Evolutionary conservation across 2,113 vertebrate genomes (phyloP).

Genomic region (Redunca redunca): DNA sequence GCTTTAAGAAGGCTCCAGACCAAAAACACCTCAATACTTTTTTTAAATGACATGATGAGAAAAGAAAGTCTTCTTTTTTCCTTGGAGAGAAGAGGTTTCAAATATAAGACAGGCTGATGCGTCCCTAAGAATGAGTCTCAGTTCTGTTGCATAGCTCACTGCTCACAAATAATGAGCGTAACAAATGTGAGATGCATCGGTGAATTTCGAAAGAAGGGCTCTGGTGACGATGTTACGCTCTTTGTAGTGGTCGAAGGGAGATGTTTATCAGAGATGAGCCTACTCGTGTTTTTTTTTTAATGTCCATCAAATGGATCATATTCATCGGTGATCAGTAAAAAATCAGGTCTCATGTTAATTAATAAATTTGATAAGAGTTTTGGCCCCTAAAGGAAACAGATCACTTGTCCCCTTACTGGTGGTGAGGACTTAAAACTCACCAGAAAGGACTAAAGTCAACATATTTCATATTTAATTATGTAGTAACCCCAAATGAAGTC

Average conservation of each 20-base stretch:
- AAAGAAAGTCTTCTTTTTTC: not conserved
- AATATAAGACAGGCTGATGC: not conserved
- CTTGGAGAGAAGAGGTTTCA: not conserved
- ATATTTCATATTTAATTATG: not conserved
- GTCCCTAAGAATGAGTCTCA: not conserved
- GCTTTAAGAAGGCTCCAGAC: not conserved
- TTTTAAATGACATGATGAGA: not conserved
- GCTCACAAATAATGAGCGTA: conserved; percentile 28
- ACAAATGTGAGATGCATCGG: not conserved
- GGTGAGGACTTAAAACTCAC: not conserved
- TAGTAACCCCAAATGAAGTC: not conserved
- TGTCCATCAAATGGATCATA: not conserved
- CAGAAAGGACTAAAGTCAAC: not conserved
- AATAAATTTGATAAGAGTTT: not conserved
- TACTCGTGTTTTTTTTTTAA: not conserved
- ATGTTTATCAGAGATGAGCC: not conserved
- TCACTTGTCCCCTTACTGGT: not conserved
- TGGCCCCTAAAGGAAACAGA: not conserved
- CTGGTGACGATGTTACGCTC: not conserved
- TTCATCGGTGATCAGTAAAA: not conserved
- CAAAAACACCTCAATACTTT: not conserved
- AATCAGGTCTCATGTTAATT: not conserved
- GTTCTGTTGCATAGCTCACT: not conserved
- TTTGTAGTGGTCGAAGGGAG: not conserved
- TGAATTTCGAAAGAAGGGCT: not conserved